These are phyloP conservation scores for Sapayoa aenigma DNA, from an alignment of 2,113 vertebrate genomes.

Conservation along the genomic window DNA sequence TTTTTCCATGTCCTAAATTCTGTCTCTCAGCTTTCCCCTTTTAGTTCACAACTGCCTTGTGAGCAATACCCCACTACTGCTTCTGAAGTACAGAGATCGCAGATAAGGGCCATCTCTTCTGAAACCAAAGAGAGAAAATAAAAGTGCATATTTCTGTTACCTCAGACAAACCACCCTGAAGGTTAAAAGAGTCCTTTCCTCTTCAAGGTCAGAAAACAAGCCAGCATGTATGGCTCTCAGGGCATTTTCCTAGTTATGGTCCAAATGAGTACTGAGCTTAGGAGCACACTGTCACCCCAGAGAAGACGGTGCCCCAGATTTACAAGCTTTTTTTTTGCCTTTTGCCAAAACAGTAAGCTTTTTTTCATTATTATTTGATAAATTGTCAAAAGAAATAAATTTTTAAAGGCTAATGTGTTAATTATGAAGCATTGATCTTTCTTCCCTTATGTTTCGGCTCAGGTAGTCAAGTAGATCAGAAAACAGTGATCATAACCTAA, in stretches of 20 bases:
- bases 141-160: background rate
- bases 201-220: background rate
- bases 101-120: background rate
- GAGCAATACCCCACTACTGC: background rate
- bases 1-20: background rate
- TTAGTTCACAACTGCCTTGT: background rate
- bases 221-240: background rate
- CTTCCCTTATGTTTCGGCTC: background rate
- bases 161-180: background rate
- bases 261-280: background rate
- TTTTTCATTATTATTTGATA: background rate
- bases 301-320: background rate
- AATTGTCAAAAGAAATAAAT: background rate
- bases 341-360: background rate
- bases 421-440: background rate
- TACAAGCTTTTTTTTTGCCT: background rate
- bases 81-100: background rate
- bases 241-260: background rate
- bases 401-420: background rate
- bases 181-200: background rate
- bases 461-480: background rate
- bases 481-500: background rate
- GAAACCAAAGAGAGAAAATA: background rate
- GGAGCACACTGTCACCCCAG: background rate
- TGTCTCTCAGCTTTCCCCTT: background rate